Base-by-base conservation (phyloP, 1,140 invertebrate species). In the Latrodectus geometricus region DNA sequence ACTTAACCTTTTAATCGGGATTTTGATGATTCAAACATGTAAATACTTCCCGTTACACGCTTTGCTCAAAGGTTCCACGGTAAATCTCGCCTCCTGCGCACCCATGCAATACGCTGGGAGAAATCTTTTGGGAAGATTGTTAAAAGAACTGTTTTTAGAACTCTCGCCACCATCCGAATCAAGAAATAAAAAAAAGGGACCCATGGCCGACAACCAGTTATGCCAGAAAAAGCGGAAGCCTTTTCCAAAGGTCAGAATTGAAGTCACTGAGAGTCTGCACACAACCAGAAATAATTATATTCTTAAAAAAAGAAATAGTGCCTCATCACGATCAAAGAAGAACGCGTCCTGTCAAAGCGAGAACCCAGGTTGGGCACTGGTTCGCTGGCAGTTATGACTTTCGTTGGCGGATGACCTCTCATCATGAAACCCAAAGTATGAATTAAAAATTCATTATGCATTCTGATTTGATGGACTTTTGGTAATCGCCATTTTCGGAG, bases 181-280 rank as follows among this genome's bases (percentile, higher is more conserved):
- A 61, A 61, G 35, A 61, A 61, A 14, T n/a, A n/a, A 17, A 35
- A 81, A 21, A 61, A 23, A 11, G 52, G 52, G 52, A 70, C 17
- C 35, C 80, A 83, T 23, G 70, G 80, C 80, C 70, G 74, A 83
- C 80, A 83, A 83, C 80, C 80, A 72, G 80, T 83, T 83, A 65
- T 50, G 54, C 66, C 20, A 74, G 17, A 61, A 61, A 74, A 54
- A 61, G 80, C 80, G 80, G 80, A 83, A 83, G 80, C 79, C 69
- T 49, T 61, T 61, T 17, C 17, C 21, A 74, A 74, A 83, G 80
- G 80, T 83, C 80, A 83, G 70, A 65, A 70, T 50, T 23, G 21
- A 78, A 66, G 14, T 17, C 74, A 73, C 15, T 15, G 50, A 65
- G 15, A 70, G 73, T 83, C 80, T 83, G 80, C 70, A 74, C 74